Conservation (phyloP, 2,888 invertebrate genomes). For the Lysandra coridon region DNA sequence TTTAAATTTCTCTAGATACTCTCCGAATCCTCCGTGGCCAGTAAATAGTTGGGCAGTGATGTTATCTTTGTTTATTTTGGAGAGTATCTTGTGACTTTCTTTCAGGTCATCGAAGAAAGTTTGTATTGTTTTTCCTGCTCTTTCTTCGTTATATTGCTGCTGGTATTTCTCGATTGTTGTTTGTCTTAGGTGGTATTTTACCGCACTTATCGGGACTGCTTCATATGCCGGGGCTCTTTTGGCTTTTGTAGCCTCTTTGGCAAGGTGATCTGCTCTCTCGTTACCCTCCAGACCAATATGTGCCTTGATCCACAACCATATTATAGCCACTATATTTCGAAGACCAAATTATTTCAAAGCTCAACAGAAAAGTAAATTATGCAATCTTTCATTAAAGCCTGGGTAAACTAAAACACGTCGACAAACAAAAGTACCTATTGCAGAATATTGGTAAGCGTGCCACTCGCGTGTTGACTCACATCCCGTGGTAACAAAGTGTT, state of each 20-base stretch:
- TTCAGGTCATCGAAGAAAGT: background rate
- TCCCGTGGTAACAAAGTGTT: slow-evolving; percentile 54
- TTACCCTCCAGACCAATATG: slow-evolving; percentile 32
- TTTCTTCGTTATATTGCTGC: background rate
- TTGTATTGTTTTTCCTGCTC: too few relatives aligned
- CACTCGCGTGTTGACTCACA: slow-evolving; percentile 68
- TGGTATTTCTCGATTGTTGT: background rate
- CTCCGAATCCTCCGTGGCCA: background rate
- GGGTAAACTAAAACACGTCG: slow-evolving; percentile 37
- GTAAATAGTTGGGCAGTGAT: background rate
- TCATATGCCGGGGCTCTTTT: slow-evolving; percentile 24
- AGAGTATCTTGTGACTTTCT: background rate
- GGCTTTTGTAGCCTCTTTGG: slow-evolving; percentile 32
- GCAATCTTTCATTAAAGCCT: slow-evolving; percentile 37
- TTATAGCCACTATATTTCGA: too few relatives aligned
- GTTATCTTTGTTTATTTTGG: background rate
- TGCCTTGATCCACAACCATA: background rate
- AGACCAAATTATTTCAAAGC: too few relatives aligned
- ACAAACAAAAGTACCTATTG: slow-evolving; percentile 36
- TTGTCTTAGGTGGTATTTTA: slow-evolving; percentile 11
- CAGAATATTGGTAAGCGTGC: slow-evolving; percentile 50
- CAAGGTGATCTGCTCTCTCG: slow-evolving; percentile 34
- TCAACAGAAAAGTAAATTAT: slow-evolving; percentile 2
- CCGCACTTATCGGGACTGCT: slow-evolving; percentile 30
- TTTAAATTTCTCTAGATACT: background rate